Evolutionary conservation across 35 echinoderm and acorn worm species (phyloP), one percentile per base, ranked within the genome.

Genomic region (Apostichopus japonicus): DNA sequence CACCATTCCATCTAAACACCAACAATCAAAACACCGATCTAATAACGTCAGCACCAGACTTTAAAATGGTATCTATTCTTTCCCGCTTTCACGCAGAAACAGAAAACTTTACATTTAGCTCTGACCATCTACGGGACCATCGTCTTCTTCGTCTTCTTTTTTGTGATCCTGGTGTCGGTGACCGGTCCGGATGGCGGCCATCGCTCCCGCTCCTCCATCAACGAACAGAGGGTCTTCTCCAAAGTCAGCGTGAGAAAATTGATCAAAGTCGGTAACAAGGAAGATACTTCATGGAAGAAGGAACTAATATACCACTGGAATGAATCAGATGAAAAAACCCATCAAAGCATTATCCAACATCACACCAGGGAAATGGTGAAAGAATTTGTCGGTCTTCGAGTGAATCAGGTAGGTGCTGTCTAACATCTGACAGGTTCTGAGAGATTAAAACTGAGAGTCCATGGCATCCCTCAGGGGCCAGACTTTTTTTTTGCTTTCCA

Each of bases 91-190:
- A 67, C 3, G 33, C 62, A 90, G 87, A 90, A 67, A 75, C 58
- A 90, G 25, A 90, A 75, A 62, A 72, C 87, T 4, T 33, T 90
- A 4, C 87, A 90, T 56, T 22, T 90, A 11, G 87, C 87, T 17
- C 25, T 90, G 87, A 90, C 87, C 4, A 90, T 90, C 57, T 90
- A 90, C 53, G 87, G 87, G 8, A 75, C 87, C 87, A 90, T 90
- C 54, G 87, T 90, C 4, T 90, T 90, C 62, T 75, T 90, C 8
- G 53, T 90, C 7, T 90, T 90, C 62, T 90, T 90, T 25, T 72
- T 90, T 22, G 67, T 90, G 0, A 52, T 90, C 67, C 59, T 90
- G n/a, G 67, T 90, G 61, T 90, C 87, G 11, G 19, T 90, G 4
- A n/a, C 59, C 4, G 87, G 87, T 5, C 59, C 87, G 24, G 6